Conservation (phyloP, 2,888 invertebrate genomes). For the Apantesis nais region DNA sequence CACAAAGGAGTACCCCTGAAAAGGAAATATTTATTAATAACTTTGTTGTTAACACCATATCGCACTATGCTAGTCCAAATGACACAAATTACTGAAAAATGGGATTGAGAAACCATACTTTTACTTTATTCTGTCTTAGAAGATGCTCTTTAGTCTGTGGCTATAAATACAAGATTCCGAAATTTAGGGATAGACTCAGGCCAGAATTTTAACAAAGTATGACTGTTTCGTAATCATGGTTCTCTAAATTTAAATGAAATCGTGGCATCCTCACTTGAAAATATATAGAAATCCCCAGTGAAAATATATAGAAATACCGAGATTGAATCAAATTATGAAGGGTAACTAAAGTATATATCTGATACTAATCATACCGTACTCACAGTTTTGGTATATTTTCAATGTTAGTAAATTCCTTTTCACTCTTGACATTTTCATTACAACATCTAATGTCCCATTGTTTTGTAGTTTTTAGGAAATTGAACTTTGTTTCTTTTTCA, state of each 20-base stretch:
- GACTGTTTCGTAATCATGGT: too few species aligned
- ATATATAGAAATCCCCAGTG: too few species aligned
- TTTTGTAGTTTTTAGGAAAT: constrained; percentile 57
- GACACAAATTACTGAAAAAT: background rate
- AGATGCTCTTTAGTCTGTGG: background rate
- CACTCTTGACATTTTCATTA: constrained; percentile 18
- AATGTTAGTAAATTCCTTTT: constrained; percentile 37
- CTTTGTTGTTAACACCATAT: background rate
- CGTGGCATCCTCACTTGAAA: too few species aligned
- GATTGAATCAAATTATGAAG: too few species aligned
- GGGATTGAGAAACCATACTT: background rate
- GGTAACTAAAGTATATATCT: background rate
- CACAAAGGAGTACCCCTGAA: constrained; percentile 62
- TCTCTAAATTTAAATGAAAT: too few species aligned
- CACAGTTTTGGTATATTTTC: constrained; percentile 66
- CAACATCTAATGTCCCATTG: constrained; percentile 64
- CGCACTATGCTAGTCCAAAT: background rate
- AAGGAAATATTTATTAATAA: constrained; percentile 24
- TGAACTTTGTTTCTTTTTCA: constrained; percentile 9
- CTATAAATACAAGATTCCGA: too few species aligned
- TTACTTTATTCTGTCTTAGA: background rate
- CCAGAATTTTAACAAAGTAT: background rate
- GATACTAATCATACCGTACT: constrained; percentile 32
- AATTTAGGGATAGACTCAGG: background rate
- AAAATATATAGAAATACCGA: too few species aligned